Base-by-base conservation (phyloP, 2,888 invertebrate genomes). In the Pollenia angustigena region DNA sequence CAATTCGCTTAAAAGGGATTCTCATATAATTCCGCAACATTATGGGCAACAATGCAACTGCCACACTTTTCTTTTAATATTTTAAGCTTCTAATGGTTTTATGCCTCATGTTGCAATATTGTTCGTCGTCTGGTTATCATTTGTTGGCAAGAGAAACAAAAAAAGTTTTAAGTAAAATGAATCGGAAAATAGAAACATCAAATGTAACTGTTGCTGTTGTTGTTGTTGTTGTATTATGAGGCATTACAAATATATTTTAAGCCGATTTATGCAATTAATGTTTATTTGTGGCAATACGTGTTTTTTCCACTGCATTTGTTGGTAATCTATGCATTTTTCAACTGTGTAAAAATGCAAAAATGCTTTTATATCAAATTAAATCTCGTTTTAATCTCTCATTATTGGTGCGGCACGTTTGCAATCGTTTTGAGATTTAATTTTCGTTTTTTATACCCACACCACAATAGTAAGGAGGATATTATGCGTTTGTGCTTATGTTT, bases 261-360 rank as follows among this genome's bases (percentile, higher is more conserved):
- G 91, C 92, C 91, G 91, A 91, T 91, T 91, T 91, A 89, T 89
- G 89, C 90, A 91, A 91, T 92, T 91, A 92, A 81, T 78, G 89
- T 90, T 90, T 81, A 85, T 81, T 72, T 88, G 86, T 81, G 81
- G 87, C 78, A 84, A 85, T 83, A 85, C 83, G 69, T 88, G 82
- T 81, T 85, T 83, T 81, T 71, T 80, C 62, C 62, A 40, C 72
- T 66, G 74, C 81, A 74, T 58, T 66, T 56, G 23, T 23, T 23
- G 23, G 68, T 52, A 42, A 75, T 75, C 50, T 16, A 58, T 58
- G 50, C 44, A 75, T 54, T 60, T 81, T 75, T 32, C 50, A 42
- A 40, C 4, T 32, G 58, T 66, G 44, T 50, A 44, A 75, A 81
- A 72, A 48, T 48, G n/a, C 32, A 32, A 32, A 32, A 32, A 32